Evolutionary conservation across 2,888 invertebrate genomes (phyloP).

Genomic region (Iselma pallidipennis): DNA sequence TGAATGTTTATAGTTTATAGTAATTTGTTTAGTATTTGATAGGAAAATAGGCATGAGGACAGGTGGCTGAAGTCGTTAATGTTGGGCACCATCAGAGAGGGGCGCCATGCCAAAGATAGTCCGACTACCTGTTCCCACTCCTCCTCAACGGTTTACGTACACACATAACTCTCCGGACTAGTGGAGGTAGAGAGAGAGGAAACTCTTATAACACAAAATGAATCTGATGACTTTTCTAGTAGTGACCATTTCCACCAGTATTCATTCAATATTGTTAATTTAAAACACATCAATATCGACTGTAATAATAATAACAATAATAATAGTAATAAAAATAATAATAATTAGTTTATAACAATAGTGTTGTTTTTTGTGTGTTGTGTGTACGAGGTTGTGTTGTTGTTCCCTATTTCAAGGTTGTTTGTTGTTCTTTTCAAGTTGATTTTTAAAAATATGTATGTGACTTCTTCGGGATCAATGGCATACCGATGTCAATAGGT

Average conservation of each 20-base stretch:
- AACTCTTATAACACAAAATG: constrained; percentile 21
- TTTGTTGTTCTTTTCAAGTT: constrained; percentile 32
- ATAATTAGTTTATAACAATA: neutral
- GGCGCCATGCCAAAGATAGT: constrained; percentile 38
- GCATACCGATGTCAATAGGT: constrained; percentile 36
- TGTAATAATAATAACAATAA: neutral
- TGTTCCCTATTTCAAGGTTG: constrained; percentile 37
- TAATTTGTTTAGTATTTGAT: neutral
- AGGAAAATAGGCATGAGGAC: constrained; percentile 17
- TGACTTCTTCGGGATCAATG: constrained; percentile 31
- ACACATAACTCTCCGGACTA: constrained; percentile 25
- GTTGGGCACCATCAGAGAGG: constrained; percentile 25
- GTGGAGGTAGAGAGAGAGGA: constrained; percentile 33
- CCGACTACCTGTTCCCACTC: constrained; percentile 51
- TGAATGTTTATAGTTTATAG: neutral
- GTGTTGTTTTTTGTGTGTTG: neutral
- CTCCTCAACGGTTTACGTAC: constrained; percentile 42
- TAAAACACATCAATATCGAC: neutral
- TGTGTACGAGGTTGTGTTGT: constrained; percentile 22
- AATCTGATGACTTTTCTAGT: constrained; percentile 29
- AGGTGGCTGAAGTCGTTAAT: constrained; percentile 8
- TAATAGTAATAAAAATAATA: neutral
- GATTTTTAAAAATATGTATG: constrained; percentile 34
- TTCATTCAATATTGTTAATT: neutral
- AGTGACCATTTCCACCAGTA: constrained; percentile 12